Base-by-base conservation (phyloP, 2,888 invertebrate species). In the Keiferia lycopersicella region DNA sequence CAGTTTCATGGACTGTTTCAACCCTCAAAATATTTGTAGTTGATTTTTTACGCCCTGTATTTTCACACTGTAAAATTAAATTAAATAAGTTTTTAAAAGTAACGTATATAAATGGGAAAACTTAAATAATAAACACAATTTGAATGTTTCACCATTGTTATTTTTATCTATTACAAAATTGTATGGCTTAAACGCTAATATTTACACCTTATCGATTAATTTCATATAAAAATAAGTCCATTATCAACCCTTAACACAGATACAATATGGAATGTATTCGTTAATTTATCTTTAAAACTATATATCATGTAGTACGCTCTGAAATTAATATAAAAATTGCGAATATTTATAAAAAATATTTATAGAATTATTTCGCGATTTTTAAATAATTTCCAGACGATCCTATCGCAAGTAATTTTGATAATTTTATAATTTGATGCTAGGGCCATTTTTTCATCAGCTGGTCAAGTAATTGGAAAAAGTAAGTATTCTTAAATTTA, bases 91-190 rank as follows among this genome's bases (percentile, higher is more conserved):
- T 41, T 41, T 41, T 14, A 45, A 45, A 45, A 0, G 45, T n/a
- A 16, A n/a, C 3, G 45, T 16, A n/a, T n/a, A n/a, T n/a, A 18
- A 6, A 20, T 11, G 10, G 14, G 48, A 50, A 50, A 3, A 41
- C 7, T 30, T 11, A n/a, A 65, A 39, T 45, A 45, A 56, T 56
- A 50, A 60, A 26, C 45, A 14, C 34, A 20, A 48, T 38, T 18
- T 45, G 79, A 30, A 34, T 48, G 48, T 62, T 65, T 67, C 68
- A 66, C 68, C 68, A 64, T 53, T 34, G 22, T 67, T 64, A 64
- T 68, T 73, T 87, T 83, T 82, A 85, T 83, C 66, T 66, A 71
- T 81, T 83, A 86, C 82, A 89, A 88, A 88, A 86, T 62, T 12
- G 50, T 61, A 79, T 76, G 72, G 65, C 77, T 79, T 83, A 81